These are phyloP conservation scores for Ptiloglossa arizonensis DNA, from an alignment of 1,140 invertebrate genomes.

Conservation along the genomic window DNA sequence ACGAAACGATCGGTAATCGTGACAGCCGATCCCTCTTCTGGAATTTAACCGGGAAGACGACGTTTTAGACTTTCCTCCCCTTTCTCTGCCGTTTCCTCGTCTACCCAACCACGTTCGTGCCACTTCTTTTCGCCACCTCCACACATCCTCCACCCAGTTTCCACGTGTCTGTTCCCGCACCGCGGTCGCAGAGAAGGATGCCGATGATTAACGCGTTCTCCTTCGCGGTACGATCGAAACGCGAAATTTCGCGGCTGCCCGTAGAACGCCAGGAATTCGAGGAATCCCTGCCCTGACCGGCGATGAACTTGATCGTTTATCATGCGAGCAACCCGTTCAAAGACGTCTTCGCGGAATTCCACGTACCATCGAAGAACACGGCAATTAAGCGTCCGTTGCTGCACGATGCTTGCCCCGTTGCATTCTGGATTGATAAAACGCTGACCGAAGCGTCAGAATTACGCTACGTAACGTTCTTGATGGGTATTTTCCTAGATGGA, in stretches of 20 bases:
- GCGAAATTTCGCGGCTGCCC: slow-evolving; percentile 56
- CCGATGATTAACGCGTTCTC: slow-evolving; percentile 61
- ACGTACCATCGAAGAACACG: slow-evolving; percentile 42
- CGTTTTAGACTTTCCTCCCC: slow-evolving; percentile 35
- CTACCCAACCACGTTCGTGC: too few relatives aligned
- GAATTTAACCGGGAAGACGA: slow-evolving; percentile 54
- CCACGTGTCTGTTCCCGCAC: background rate
- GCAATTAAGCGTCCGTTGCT: slow-evolving; percentile 50
- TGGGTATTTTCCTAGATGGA: too few relatives aligned
- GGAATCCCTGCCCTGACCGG: slow-evolving; percentile 44
- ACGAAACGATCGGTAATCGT: slow-evolving; percentile 63
- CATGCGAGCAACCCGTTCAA: slow-evolving; percentile 23
- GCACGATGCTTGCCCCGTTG: too few relatives aligned
- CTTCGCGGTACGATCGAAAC: slow-evolving; percentile 41
- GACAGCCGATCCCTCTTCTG: slow-evolving; percentile 65
- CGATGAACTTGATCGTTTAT: slow-evolving; percentile 57
- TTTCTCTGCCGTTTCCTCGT: background rate
- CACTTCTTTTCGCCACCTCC: slow-evolving; percentile 2
- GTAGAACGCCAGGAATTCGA: slow-evolving; percentile 47
- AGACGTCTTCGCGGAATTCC: background rate
- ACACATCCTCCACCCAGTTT: background rate
- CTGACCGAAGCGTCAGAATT: background rate
- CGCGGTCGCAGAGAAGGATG: background rate
- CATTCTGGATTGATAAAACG: background rate
- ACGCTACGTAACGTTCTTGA: background rate